phyloP scores from a whole-genome alignment of 2,888 invertebrate species.

The Sinopyrophorus schimmeli region DNA sequence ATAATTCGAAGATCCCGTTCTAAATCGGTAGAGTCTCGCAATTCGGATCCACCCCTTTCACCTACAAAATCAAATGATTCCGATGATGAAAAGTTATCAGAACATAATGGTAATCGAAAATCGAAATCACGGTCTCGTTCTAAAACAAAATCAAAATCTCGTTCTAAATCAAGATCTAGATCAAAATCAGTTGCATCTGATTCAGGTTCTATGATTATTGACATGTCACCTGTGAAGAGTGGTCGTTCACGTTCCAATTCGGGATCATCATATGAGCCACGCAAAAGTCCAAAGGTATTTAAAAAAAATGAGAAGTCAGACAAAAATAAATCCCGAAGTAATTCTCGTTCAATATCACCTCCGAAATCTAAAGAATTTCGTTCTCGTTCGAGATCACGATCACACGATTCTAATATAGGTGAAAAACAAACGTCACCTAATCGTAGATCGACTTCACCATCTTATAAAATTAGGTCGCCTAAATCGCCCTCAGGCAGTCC shows the following conservation, averaged over 20 bases:
- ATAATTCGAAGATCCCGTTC: constrained; percentile 43
- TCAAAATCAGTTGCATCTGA: constrained; percentile 29
- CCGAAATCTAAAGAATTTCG: constrained; percentile 11
- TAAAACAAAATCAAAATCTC: constrained; percentile 33
- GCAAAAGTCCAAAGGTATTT: constrained; percentile 29
- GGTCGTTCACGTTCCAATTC: constrained; percentile 37
- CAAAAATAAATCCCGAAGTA: constrained; percentile 32
- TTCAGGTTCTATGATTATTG: constrained; percentile 35
- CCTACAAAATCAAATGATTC: neutral
- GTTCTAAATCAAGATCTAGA: constrained; percentile 32
- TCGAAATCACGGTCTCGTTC: constrained; percentile 45
- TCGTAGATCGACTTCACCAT: too few relatives aligned
- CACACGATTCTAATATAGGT: neutral
- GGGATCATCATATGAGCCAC: constrained; percentile 33
- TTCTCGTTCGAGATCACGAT: constrained; percentile 40
- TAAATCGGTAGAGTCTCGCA: constrained; percentile 36
- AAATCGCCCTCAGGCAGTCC: constrained; percentile 32
- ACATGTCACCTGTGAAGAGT: constrained; percentile 35
- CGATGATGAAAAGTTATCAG: constrained; percentile 6
- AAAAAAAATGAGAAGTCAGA: constrained; percentile 15
- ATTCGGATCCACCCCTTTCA: neutral
- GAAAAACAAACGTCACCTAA: too few relatives aligned
- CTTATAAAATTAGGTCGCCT: too few relatives aligned
- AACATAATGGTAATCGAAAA: constrained; percentile 40
- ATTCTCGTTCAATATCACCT: constrained; percentile 23